Base-by-base conservation (phyloP, 2,113 vertebrate species). In the Polypterus senegalus region DNA sequence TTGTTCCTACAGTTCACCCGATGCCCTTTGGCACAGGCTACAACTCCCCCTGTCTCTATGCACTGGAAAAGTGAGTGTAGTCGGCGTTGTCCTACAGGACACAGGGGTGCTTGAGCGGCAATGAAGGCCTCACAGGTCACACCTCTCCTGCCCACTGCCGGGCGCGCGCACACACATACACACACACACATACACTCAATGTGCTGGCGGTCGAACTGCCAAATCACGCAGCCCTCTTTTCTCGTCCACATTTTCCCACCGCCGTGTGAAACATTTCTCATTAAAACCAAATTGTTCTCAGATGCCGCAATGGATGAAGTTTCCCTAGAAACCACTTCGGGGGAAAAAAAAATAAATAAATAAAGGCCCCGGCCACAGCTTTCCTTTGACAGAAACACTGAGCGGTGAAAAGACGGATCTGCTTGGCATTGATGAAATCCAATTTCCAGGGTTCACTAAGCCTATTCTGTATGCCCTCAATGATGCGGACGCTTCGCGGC, bases 251-350 rank as follows among this genome's bases (percentile, higher is more conserved):
- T 80, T 91, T 92, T 91, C 90, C 89, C 89, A 92, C 88, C 87
- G 7, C 79, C 71, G 67, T 77, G 81, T 80, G 86, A 86, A 86
- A 83, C 73, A 83, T 77, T 86, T 83, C 88, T 90, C 90, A 90
- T 92, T 92, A 92, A 88, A 84, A 83, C 84, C 82, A 79, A 85
- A 88, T 90, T 86, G 83, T 87, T 93, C 89, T 93, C 89, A 89
- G 87, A 88, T 81, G 82, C 84, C 79, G 72, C 69, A 65, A 77
- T 86, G 81, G 85, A 86, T 69, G 81, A 78, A 69, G 83, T 94
- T 85, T 76, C 89, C 88, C 77, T 93, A 89, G 91, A 85, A 87
- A 97, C 88, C 73, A 66, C 65, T 79, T 71, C 79, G 77, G 86
- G 81, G 84, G 85, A 87, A 84, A 73, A 27, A 27, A 27, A 27